phyloP scores from a whole-genome alignment of 2,888 invertebrate species.

The Agonopterix arenella region DNA sequence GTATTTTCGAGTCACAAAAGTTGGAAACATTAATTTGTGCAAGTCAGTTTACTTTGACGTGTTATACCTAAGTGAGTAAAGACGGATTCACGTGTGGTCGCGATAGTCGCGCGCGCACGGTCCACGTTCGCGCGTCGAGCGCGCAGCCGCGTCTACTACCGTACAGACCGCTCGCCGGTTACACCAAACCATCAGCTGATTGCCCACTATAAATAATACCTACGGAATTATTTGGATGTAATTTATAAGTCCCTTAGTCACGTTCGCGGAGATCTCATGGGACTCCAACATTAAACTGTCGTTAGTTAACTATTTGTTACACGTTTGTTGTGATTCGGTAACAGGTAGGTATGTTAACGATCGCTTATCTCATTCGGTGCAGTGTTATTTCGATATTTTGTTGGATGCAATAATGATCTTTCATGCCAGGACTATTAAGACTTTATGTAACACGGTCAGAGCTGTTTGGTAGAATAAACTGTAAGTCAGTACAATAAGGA shows the following conservation, averaged over 20 bases:
- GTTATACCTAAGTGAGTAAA: conserved; percentile 1
- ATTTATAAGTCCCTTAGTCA: conserved; percentile 16
- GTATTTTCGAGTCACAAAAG: not conserved
- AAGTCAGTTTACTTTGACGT: conserved; percentile 2
- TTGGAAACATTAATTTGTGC: conserved; percentile 2
- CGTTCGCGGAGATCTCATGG: not conserved
- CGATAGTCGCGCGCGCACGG: not conserved
- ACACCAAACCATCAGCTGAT: conserved; percentile 51
- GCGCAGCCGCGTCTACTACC: conserved; percentile 14
- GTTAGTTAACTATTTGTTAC: not conserved
- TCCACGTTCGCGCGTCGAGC: conserved; percentile 1
- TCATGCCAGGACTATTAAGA: too few species aligned
- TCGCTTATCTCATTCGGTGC: too few species aligned
- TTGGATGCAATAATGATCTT: too few species aligned
- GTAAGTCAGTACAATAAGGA: too few species aligned
- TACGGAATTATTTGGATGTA: conserved; percentile 53
- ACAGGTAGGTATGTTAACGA: too few species aligned
- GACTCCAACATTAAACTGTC: not conserved
- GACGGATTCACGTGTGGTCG: conserved; percentile 1
- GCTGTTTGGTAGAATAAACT: too few species aligned
- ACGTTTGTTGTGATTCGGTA: too few species aligned
- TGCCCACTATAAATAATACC: conserved; percentile 69
- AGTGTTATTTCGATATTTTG: too few species aligned
- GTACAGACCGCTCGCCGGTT: not conserved
- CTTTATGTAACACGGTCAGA: too few species aligned